Evolutionary conservation across 1,140 invertebrate species (phyloP), one percentile per base, ranked within the genome.

Genomic region (Hyles vespertilio): DNA sequence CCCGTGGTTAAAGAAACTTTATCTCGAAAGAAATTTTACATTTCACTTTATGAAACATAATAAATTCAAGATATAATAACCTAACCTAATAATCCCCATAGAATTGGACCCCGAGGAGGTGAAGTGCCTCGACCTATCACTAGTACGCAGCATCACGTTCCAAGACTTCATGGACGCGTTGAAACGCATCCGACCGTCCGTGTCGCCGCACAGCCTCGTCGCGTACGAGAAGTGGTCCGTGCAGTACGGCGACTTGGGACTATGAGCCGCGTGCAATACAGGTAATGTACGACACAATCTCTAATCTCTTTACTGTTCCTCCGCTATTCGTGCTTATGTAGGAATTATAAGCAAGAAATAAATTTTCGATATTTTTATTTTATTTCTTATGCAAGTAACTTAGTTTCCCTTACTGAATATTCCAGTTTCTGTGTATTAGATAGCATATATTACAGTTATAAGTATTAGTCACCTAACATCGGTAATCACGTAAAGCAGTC

Each of bases 161-260:
- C 91, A 94, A 73, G 98, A 99, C 90, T 99, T 99, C 89, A 84
- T 96, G 61, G 95, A 97, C 70, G 96, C 97, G 3, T 85, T 99
- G 53, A 96, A 96, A 76, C 93, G 96, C 81, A 97, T 99, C 69
- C 91, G 97, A 48, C 93, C 96, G 59, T 98, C 96, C 58, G 97
- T 99, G 3, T 96, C 96, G 3, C 93, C 94, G 3, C 92, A 93
- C 73, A 96, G 96, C 89, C 91, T 99, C 36, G 92, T 93, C 33
- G 92, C 93, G 3, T 98, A 98, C 84, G 95, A 97, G 84, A 96
- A 97, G 81, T 99, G 97, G 97, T 98, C 98, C 71, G 91, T 94
- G 65, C 95, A 96, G 67, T 99, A 95, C 89, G 98, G 97, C 11
- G 98, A 98, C 72, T 92, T 96, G 40, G 95, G 94, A 67, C 87